Evolutionary conservation across 2,113 vertebrate genomes (phyloP).

Genomic region (Isichthys henryi): DNA sequence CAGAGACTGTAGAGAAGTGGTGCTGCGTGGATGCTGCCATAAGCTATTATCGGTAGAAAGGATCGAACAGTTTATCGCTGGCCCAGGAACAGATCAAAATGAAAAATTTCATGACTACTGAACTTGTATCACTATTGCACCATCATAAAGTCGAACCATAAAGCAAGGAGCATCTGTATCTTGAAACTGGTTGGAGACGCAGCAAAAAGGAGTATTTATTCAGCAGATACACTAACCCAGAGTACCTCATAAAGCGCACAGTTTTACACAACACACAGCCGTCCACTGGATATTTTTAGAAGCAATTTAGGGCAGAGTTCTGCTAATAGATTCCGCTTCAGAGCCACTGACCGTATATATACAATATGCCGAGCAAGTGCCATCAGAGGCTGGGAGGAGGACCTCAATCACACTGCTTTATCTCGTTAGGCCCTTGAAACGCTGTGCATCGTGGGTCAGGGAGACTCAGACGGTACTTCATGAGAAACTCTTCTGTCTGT

Average conservation of each 20-base stretch:
- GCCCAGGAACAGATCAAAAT: not conserved
- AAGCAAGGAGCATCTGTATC: not conserved
- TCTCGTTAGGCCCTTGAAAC: not conserved
- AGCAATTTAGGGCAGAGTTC: slow-evolving; percentile 1
- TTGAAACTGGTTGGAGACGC: not conserved
- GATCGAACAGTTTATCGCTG: not conserved
- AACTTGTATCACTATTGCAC: not conserved
- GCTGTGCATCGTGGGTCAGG: not conserved
- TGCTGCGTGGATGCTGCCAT: not conserved
- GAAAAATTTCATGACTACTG: not conserved
- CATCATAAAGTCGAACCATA: not conserved
- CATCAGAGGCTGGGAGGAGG: not conserved
- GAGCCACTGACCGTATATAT: not conserved
- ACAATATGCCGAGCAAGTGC: not conserved
- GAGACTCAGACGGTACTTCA: not conserved
- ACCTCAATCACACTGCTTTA: not conserved
- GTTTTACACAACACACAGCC: not conserved
- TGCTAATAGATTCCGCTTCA: not conserved
- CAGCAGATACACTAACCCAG: not conserved
- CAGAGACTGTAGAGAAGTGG: not conserved
- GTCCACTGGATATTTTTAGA: not conserved
- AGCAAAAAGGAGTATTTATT: not conserved
- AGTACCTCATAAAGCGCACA: not conserved
- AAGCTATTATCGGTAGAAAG: not conserved
- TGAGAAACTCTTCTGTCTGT: not conserved